phyloP scores from a whole-genome alignment of 2,797 vertebrate species.

The Todus mexicanus region DNA sequence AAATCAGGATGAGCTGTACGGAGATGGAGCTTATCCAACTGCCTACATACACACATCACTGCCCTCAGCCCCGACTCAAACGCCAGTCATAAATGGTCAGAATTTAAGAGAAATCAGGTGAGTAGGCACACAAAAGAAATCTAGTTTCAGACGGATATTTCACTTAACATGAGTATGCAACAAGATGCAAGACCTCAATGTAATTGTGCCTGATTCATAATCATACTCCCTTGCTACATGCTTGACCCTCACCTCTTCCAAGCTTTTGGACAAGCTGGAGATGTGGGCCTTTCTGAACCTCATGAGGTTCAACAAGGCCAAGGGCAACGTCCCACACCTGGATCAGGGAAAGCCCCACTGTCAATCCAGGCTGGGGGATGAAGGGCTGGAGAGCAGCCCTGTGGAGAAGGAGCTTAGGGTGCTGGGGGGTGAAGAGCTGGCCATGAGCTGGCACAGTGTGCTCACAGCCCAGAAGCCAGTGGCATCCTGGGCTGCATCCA shows the following conservation, averaged over 20 bases:
- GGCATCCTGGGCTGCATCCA: background rate
- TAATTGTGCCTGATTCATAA: too few relatives aligned
- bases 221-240: background rate
- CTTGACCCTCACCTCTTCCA: background rate
- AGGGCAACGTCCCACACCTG: background rate
- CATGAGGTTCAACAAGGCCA: background rate
- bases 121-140: background rate
- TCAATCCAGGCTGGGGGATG: background rate
- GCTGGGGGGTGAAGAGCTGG: background rate
- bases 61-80: background rate
- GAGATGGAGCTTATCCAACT: background rate
- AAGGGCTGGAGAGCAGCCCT: background rate
- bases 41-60: background rate
- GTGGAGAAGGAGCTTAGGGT: background rate
- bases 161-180: background rate
- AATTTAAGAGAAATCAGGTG: background rate
- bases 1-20: background rate
- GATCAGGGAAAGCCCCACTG: background rate
- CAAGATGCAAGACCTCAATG: background rate
- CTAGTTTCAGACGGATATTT: background rate
- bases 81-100: background rate
- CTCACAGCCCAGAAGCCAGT: background rate
- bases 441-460: background rate
- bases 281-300: background rate
- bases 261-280: background rate